phyloP scores from a whole-genome alignment of 2,113 vertebrate species.

The Amazona vittata region DNA sequence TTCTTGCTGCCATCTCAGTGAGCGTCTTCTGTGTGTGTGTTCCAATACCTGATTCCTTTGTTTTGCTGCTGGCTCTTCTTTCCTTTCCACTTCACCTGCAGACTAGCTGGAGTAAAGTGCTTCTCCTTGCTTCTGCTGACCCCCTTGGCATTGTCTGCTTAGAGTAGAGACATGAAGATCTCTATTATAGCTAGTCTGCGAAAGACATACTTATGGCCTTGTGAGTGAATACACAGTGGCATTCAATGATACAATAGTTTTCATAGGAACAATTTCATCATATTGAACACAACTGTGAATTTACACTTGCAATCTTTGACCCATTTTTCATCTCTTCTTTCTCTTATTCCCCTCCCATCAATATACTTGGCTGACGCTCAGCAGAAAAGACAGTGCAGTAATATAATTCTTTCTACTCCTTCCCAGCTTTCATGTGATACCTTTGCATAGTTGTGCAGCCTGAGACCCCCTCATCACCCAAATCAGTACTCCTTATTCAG shows the following conservation, averaged over 20 bases:
- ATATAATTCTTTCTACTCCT: background rate
- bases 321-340: constrained; percentile 37
- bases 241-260: constrained; percentile 14
- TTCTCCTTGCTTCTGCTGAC: constrained; percentile 65
- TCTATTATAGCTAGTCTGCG: constrained; percentile 51
- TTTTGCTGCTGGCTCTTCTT: background rate
- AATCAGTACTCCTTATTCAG: background rate
- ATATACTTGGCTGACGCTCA: background rate
- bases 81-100: constrained; percentile 53
- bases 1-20: background rate
- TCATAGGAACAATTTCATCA: constrained; percentile 54
- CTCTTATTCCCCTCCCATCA: background rate
- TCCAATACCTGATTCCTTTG: background rate
- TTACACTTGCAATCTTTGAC: constrained; percentile 57
- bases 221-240: constrained; percentile 13
- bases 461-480: background rate
- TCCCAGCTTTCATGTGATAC: background rate
- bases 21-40: background rate
- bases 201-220: constrained; percentile 59
- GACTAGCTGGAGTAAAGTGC: constrained; percentile 46
- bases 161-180: constrained; percentile 39
- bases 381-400: constrained; percentile 8
- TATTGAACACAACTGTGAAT: constrained; percentile 47
- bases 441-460: background rate
- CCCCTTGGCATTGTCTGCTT: constrained; percentile 41